Evolutionary conservation across 37 sponge, comb jelly and placozoan genomes (phyloP).

Genomic region (Chondrilla cf. caribensis): DNA sequence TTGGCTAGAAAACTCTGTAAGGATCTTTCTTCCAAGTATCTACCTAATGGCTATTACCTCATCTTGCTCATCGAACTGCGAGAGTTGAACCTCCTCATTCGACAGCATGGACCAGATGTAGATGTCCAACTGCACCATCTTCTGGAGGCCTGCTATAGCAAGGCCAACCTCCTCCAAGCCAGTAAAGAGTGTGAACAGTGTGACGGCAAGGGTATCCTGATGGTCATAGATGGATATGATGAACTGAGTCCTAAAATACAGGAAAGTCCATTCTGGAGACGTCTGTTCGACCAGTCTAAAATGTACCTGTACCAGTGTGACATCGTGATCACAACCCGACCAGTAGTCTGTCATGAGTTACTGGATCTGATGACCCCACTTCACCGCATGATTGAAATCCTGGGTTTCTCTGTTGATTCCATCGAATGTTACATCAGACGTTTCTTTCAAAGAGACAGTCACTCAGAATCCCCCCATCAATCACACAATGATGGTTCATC

Average conservation of each 20-base stretch:
- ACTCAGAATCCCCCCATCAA: background rate
- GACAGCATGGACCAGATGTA: background rate
- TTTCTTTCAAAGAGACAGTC: background rate
- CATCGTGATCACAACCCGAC: conserved; percentile 17
- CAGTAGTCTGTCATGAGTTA: background rate
- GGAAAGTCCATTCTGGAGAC: background rate
- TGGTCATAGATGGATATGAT: conserved; percentile 21
- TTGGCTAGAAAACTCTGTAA: conserved; percentile 4
- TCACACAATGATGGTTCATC: background rate
- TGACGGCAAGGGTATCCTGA: background rate
- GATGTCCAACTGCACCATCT: background rate
- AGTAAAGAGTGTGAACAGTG: background rate
- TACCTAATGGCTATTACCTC: background rate
- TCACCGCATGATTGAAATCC: conserved; percentile 1
- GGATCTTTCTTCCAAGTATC: background rate
- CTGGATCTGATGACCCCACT: background rate
- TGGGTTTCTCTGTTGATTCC: background rate
- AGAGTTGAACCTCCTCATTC: background rate
- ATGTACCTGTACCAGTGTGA: conserved; percentile 4
- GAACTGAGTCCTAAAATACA: background rate
- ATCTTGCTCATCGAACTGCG: conserved; percentile 18
- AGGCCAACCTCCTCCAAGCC: background rate
- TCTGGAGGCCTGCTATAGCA: background rate
- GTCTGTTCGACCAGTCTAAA: background rate
- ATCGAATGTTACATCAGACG: background rate